Evolutionary conservation across 2,888 invertebrate genomes (phyloP), one percentile per base, ranked within the genome.

Genomic region (Nysson spinosus): DNA sequence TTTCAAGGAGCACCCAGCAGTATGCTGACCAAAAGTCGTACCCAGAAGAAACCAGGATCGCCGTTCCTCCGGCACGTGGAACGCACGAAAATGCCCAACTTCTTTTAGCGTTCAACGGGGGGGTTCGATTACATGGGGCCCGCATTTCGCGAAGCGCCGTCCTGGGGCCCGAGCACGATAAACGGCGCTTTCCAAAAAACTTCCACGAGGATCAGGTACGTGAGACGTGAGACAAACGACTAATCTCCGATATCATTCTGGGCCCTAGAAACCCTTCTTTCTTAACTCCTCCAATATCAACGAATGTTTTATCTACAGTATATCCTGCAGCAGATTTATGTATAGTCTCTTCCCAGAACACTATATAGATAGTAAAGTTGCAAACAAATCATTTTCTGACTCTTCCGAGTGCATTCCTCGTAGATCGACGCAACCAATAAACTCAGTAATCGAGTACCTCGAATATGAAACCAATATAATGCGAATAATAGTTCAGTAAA

Each of bases 221-320:
- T 78, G 80, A 81, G 75, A 70, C 58, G 79, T 62, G 55, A 78
- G 54, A 69, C 68, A 78, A 82, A 78, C 62, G 75, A 42, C 67
- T 66, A 68, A 66, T 67, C 66, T 54, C 39, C 52, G 43, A 65
- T 19, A 37, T 37, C 9, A 19, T 37, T 9, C 37, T 7, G 17
- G 6, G 19, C 9, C 34, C 14, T 2, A 14, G 14, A 11, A n/a
- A 4, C 14, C 34, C 5, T 1, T 7, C 14, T 9, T 11, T 30
- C 11, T 30, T 30, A 30, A n/a, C 7, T n/a, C 11, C 11, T 30
- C 11, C 1, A 1, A 6, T n/a, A 4, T 9, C 30, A 11, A n/a
- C n/a, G n/a, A n/a, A n/a, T n/a, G n/a, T n/a, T n/a, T n/a, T n/a
- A n/a, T n/a, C n/a, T n/a, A n/a, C n/a, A n/a, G n/a, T n/a, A n/a